These are phyloP conservation scores for Automeris io DNA, from an alignment of 2,888 invertebrate species.

Conservation along the genomic window DNA sequence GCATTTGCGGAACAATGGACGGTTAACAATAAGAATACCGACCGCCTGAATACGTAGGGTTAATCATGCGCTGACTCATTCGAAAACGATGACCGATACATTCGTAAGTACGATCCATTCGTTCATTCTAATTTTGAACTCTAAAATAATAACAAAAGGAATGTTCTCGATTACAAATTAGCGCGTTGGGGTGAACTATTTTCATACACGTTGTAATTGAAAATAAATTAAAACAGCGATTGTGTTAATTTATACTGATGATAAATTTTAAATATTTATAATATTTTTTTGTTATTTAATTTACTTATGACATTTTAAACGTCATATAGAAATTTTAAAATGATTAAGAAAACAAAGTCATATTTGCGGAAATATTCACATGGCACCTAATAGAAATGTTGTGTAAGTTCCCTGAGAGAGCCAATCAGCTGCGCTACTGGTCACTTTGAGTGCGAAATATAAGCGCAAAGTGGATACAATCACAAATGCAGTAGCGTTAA, in stretches of 20 bases:
- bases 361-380: too few relatives aligned
- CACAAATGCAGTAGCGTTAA: too few relatives aligned
- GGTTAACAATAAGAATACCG: conserved; percentile 13
- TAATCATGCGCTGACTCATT: conserved; percentile 21
- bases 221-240: background rate
- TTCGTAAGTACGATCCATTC: background rate
- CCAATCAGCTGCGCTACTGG: too few relatives aligned
- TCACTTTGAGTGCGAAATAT: too few relatives aligned
- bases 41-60: conserved; percentile 11
- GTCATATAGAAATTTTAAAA: too few relatives aligned
- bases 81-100: conserved; percentile 9
- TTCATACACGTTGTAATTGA: background rate
- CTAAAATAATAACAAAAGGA: background rate
- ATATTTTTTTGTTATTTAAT: too few relatives aligned
- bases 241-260: background rate
- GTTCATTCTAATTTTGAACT: background rate
- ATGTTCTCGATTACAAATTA: background rate
- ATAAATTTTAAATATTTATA: too few relatives aligned
- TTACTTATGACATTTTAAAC: too few relatives aligned
- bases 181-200: background rate
- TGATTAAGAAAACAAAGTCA: too few relatives aligned
- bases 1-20: background rate
- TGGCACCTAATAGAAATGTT: too few relatives aligned
- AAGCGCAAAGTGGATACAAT: too few relatives aligned
- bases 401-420: too few relatives aligned